Evolutionary conservation across 1,140 invertebrate species (phyloP).

Genomic region (Drosophila truncata): DNA sequence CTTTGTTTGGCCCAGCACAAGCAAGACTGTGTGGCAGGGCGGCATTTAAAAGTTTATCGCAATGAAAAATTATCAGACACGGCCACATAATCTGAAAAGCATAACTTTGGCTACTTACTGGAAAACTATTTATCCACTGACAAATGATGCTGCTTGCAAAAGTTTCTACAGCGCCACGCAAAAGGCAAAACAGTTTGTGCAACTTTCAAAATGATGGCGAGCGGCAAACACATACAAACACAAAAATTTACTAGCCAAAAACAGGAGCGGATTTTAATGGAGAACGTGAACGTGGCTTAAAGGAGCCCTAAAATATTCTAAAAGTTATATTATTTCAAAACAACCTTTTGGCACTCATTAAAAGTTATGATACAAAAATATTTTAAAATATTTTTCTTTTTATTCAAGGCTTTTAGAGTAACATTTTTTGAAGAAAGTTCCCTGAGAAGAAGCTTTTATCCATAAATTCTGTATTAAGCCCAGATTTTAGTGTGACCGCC

Average conservation of each 20-base stretch:
- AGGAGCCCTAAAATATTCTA: neutral
- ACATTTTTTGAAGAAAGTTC: neutral
- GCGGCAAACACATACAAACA: conserved; percentile 11
- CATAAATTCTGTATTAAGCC: neutral
- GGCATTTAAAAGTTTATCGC: conserved; percentile 69
- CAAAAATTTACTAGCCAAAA: conserved; percentile 14
- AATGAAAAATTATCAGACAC: conserved; percentile 77
- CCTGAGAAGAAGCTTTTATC: neutral
- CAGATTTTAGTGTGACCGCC: conserved; percentile 7
- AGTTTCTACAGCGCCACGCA: conserved; percentile 63
- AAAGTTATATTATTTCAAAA: neutral
- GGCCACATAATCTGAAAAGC: conserved; percentile 78
- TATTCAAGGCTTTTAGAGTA: neutral
- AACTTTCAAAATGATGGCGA: conserved; percentile 66
- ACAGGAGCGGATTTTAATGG: conserved; percentile 12
- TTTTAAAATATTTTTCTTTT: neutral
- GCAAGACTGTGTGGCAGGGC: neutral
- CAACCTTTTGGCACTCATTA: neutral
- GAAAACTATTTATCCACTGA: conserved; percentile 83
- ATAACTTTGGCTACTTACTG: conserved; percentile 82
- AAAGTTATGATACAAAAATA: no score
- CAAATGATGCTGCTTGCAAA: conserved; percentile 80
- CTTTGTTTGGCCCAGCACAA: conserved; percentile 9
- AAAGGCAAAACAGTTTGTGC: conserved; percentile 80
- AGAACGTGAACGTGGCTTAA: neutral